These are phyloP conservation scores for Drosophila gaucha DNA, from an alignment of 2,888 invertebrate species.

Conservation along the genomic window DNA sequence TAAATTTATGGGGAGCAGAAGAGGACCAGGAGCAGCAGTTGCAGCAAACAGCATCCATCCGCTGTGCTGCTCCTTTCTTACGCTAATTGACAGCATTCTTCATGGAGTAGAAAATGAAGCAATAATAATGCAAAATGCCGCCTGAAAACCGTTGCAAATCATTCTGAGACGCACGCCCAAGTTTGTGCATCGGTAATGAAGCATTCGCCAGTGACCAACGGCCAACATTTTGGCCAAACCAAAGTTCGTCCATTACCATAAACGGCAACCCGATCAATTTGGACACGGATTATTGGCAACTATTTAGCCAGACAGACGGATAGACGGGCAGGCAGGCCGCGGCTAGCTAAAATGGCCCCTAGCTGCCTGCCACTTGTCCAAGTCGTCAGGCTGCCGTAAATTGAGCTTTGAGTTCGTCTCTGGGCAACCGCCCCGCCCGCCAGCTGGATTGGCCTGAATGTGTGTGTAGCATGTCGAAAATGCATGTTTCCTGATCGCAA, in stretches of 20 bases:
- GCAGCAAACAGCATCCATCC: conserved; percentile 10
- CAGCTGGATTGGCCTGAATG: conserved; percentile 63
- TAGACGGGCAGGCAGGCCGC: conserved; percentile 8
- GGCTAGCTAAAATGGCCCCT: conserved; percentile 53
- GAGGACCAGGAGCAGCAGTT: not conserved
- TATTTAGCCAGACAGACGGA: conserved; percentile 56
- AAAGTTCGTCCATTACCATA: conserved; percentile 82
- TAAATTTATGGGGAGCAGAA: conserved; percentile 32
- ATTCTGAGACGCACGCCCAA: conserved; percentile 64
- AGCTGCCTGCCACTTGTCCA: conserved; percentile 73
- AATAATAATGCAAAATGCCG: conserved; percentile 72
- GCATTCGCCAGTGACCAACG: conserved; percentile 44
- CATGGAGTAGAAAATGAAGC: conserved; percentile 60
- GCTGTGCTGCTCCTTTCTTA: conserved; percentile 46
- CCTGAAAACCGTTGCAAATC: conserved; percentile 64
- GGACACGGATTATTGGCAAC: conserved; percentile 81
- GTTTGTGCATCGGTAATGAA: conserved; percentile 75
- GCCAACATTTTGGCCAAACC: conserved; percentile 69
- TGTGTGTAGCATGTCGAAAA: conserved; percentile 71
- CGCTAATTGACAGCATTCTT: conserved; percentile 58
- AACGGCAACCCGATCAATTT: conserved; percentile 79
- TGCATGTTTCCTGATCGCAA: conserved; percentile 66
- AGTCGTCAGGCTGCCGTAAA: conserved; percentile 63
- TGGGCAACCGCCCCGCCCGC: conserved; percentile 12
- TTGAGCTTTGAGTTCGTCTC: conserved; percentile 64